Base-by-base conservation (phyloP, 1,140 invertebrate species). In the Neodiprion lecontei region DNA sequence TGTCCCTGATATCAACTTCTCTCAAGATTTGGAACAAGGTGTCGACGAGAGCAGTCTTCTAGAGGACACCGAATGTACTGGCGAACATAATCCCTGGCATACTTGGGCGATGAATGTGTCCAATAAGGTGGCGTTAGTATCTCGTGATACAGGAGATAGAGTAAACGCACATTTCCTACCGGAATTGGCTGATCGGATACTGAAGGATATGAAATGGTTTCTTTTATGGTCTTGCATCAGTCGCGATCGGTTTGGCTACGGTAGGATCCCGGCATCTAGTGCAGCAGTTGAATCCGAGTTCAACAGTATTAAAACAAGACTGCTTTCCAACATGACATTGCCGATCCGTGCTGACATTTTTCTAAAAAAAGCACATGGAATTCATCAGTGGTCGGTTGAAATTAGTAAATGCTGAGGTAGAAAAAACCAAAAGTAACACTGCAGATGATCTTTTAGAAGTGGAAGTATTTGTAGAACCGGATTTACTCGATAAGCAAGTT, bases 281-380 rank as follows among this genome's bases (percentile, higher is more conserved):
- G 72, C 75, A 66, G 14, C 67, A 11, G 75, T 76, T 7, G 75
- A 76, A 66, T 17, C 7, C 5, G 69, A 75, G 66, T 71, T 75
- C 47, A 75, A 75, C 14, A 75, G 65, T 2, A 66, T 71, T 17
- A 75, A 75, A 67, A 71, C 9, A 14, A 17, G 70, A 11, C 53
- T 76, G 48, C 77, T 81, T 21, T 75, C 76, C 61, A 68, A n/a
- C 1, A 28, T 67, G 10, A 69, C 75, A n/a, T 7, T 75, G 23
- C 75, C 76, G 48, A 68, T 76, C 17, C 47, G 75, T 72, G 53
- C 75, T 12, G 78, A 81, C 23, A 48, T 69, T 11, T 81, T 79
- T 23, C 47, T 81, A 5, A 14, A 49, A 49, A 48, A 50, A 75
- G 1, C 76, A 74, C 17, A 48, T 79, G 0, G 23, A 77, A 7